Evolutionary conservation across 2,797 vertebrate species (phyloP).

Genomic region (Halcyon chelicuti): DNA sequence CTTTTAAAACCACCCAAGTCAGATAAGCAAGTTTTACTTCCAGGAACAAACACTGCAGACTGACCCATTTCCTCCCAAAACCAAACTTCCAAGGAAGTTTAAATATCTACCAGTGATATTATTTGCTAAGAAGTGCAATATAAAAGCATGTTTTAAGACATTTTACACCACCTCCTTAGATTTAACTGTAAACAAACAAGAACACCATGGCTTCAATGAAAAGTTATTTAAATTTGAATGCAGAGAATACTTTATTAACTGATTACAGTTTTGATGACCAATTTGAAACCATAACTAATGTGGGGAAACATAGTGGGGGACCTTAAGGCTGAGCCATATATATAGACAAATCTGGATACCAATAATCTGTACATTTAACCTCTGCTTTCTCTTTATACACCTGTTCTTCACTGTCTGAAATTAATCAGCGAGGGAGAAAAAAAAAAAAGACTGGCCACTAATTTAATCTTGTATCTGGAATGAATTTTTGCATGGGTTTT

Average conservation of each 20-base stretch:
- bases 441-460: neutral
- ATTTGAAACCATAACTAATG: slow-evolving; percentile 72
- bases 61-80: neutral
- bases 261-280: slow-evolving; percentile 78
- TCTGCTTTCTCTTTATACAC: slow-evolving; percentile 76
- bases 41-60: neutral
- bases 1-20: neutral
- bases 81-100: neutral
- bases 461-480: slow-evolving; percentile 17
- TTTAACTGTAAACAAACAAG: neutral
- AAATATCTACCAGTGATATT: neutral
- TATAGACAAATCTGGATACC: slow-evolving; percentile 74
- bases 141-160: neutral
- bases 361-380: slow-evolving; percentile 78
- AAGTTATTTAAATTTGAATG: slow-evolving; percentile 77
- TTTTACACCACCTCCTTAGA: neutral
- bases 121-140: neutral
- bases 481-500: slow-evolving; percentile 7
- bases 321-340: slow-evolving; percentile 79
- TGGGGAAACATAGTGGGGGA: slow-evolving; percentile 68
- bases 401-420: slow-evolving; percentile 69
- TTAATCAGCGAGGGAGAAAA: neutral
- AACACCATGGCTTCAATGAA: slow-evolving; percentile 37
- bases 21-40: neutral
- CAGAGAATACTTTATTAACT: slow-evolving; percentile 86